Evolutionary conservation across 1,140 invertebrate genomes (phyloP), one percentile per base, ranked within the genome.

Genomic region (Stenopsyche tienmushanensis): DNA sequence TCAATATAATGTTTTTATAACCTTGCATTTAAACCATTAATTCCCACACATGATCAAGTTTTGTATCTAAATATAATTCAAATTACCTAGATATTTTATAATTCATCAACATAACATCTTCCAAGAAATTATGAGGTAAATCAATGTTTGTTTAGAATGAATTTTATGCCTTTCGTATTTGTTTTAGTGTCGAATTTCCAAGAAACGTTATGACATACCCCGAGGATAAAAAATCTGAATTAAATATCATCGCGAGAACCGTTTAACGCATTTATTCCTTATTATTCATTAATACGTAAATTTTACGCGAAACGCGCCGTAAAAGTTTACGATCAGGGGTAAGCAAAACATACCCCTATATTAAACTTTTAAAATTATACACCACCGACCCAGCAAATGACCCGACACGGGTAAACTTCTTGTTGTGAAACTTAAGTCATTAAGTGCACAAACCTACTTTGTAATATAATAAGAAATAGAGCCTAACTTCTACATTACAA

Each of bases 401-500:
- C 57, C 57, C 42, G 41, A 60, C 57, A 49, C 44, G 23, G 21
- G 5, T 47, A 45, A 60, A 60, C 42, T 44, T 44, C 10, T 29
- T 18, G 57, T 23, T 5, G 5, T 26, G 5, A 25, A 60, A 60
- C 42, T 60, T 47, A 47, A 60, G 57, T 47, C 57, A 60, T 60
- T 60, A 60, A 60, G 57, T 60, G 23, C 42, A 39, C 3, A 3
- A 15, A 47, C 42, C 21, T 44, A 57, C 54, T 57, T 9, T 20
- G 25, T 29, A 7, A 45, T 59, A 44, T 59, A 59, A 45, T 7
- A 24, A 60, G 20, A 26, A 60, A 60, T 47, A 26, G 15, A 26
- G 44, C 29, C 57, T 3, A 60, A 60, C 57, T 60, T 60, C 2
- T 47, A 60, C 57, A 60, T 60, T 60, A 60, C 20, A 47, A 60